Evolutionary conservation across 2,113 vertebrate genomes (phyloP).

Genomic region (Pelecanoides urinatrix): DNA sequence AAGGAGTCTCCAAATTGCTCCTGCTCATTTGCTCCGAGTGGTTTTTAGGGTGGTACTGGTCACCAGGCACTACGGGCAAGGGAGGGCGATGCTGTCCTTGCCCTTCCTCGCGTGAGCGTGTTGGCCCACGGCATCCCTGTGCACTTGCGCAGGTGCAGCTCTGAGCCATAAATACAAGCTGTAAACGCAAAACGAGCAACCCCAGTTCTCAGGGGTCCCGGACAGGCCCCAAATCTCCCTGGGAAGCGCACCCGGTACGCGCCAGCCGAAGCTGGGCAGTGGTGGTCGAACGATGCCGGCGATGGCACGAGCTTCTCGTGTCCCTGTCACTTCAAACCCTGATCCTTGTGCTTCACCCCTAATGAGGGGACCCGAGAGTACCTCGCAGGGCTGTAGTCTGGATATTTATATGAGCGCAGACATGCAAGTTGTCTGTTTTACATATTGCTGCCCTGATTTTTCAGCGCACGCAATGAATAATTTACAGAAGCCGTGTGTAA

Average conservation of each 20-base stretch:
- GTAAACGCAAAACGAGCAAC: neutral
- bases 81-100: neutral
- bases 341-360: constrained; percentile 26
- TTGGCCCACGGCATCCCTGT: fast-evolving
- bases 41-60: neutral
- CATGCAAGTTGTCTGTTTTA: constrained; percentile 63
- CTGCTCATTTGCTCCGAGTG: fast-evolving
- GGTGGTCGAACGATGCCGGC: fast-evolving
- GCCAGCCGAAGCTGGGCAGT: fast-evolving
- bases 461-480: constrained; percentile 73
- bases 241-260: fast-evolving
- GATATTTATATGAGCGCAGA: constrained; percentile 63
- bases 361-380: constrained; percentile 39
- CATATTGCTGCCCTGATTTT: constrained; percentile 70
- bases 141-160: fast-evolving
- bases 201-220: fast-evolving
- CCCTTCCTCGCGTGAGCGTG: fast-evolving
- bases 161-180: neutral
- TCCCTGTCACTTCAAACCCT: constrained; percentile 8
- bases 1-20: neutral
- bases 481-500: constrained; percentile 75
- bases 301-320: neutral
- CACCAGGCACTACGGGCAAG: fast-evolving
- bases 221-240: fast-evolving
- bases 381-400: constrained; percentile 42